Conservation (phyloP, 1,140 invertebrate genomes). For the Drosophila paulistorum region DNA sequence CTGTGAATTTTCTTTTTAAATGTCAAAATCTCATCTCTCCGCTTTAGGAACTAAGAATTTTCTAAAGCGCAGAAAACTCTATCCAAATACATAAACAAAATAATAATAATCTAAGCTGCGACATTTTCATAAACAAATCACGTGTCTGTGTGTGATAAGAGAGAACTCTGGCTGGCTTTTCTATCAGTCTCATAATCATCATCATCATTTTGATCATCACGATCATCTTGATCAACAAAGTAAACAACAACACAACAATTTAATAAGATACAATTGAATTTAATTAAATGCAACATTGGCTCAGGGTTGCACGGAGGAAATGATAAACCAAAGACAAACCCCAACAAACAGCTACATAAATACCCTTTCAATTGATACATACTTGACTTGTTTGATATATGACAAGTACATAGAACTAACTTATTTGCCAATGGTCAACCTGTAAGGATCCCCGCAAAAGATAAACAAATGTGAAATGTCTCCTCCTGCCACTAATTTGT, state of each 20-base stretch:
- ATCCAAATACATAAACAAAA: slow-evolving; percentile 30
- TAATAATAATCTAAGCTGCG: slow-evolving; percentile 32
- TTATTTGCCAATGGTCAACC: slow-evolving; percentile 6
- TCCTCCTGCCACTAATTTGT: slow-evolving; percentile 54
- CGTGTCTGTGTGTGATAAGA: slow-evolving; percentile 42
- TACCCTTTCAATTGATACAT: slow-evolving; percentile 6
- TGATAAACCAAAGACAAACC: slow-evolving; percentile 15
- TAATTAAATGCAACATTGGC: slow-evolving; percentile 51
- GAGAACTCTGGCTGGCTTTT: slow-evolving; percentile 26
- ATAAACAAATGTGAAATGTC: slow-evolving; percentile 1
- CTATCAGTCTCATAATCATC: slow-evolving; percentile 23
- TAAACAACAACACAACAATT: slow-evolving; percentile 10
- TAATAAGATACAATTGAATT: slow-evolving; percentile 57
- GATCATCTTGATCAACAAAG: slow-evolving; percentile 10
- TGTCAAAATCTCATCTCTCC: no score
- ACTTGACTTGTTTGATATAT: not conserved
- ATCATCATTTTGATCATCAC: not conserved
- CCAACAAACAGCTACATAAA: slow-evolving; percentile 3
- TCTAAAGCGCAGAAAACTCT: slow-evolving; percentile 21
- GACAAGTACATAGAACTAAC: not conserved
- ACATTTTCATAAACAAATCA: slow-evolving; percentile 60
- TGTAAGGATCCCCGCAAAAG: not conserved
- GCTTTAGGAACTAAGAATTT: slow-evolving; percentile 24
- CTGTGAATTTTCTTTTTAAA: no score
- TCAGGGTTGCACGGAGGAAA: slow-evolving; percentile 29